Percentiles rank a stretch among this genome's conserved stretches.
Conservation (phyloP, 2,797 vertebrate species). For the Aratinga solstitialis region DNA sequence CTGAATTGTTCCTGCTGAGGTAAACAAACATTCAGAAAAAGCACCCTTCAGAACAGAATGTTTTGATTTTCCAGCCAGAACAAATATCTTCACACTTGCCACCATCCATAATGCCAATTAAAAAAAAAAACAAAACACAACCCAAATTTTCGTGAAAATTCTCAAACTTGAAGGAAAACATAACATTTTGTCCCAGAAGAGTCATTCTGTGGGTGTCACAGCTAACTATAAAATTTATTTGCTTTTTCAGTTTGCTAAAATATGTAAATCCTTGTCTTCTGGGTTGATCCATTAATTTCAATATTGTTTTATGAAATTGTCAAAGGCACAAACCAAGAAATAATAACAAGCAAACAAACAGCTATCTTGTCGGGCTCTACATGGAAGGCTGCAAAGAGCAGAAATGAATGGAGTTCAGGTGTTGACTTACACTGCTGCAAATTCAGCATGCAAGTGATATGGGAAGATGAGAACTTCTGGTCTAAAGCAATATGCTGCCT, state of each 20-base stretch:
- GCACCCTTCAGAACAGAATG: background rate
- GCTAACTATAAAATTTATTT: background rate
- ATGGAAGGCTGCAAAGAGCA: background rate
- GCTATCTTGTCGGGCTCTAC: rapidly evolving
- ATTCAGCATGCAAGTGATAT: background rate
- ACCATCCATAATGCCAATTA: background rate
- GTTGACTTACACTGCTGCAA: background rate
- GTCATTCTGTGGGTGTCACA: background rate
- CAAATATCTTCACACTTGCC: conserved; percentile 4
- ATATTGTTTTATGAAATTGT: background rate
- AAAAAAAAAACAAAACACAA: background rate
- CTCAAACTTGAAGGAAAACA: background rate
- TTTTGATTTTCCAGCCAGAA: conserved; percentile 22
- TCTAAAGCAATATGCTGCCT: background rate
- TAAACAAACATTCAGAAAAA: conserved; percentile 20
- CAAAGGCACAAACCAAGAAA: background rate
- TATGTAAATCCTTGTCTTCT: background rate
- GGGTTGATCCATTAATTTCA: background rate
- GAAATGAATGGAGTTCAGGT: background rate
- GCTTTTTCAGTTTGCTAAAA: background rate
- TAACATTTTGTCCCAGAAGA: background rate
- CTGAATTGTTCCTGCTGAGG: background rate
- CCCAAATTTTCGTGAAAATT: background rate
- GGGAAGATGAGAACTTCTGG: background rate
- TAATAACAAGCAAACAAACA: background rate